phyloP scores from a whole-genome alignment of 2,888 invertebrate species.

The Lithophane socia region DNA sequence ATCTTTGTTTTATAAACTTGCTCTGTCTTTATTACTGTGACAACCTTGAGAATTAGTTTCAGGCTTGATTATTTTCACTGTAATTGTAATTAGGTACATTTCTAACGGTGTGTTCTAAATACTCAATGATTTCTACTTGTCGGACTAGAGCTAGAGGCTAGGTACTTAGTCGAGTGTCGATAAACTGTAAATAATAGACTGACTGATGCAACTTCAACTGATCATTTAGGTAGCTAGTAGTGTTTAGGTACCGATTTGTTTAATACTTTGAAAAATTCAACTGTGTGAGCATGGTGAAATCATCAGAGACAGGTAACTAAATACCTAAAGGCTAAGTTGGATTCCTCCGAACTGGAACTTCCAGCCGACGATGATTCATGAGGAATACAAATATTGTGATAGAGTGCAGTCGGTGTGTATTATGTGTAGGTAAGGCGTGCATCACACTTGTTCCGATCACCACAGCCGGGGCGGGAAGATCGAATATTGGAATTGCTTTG shows the following conservation, averaged over 20 bases:
- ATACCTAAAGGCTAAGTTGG: constrained; percentile 5
- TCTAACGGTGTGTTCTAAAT: constrained; percentile 63
- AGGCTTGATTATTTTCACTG: constrained; percentile 66
- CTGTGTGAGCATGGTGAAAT: not conserved
- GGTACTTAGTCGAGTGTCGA: constrained; percentile 16
- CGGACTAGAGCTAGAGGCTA: constrained; percentile 23
- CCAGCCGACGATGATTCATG: constrained; percentile 6
- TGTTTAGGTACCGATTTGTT: no score
- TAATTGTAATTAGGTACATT: constrained; percentile 67
- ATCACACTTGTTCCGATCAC: not conserved
- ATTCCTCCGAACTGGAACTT: not conserved
- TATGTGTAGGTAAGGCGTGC: not conserved
- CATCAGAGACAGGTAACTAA: constrained; percentile 8
- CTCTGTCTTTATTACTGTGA: constrained; percentile 7
- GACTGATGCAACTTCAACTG: not conserved
- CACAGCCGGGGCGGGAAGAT: not conserved
- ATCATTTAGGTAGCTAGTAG: not conserved
- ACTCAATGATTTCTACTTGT: constrained; percentile 29
- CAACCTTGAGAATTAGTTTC: constrained; percentile 67
- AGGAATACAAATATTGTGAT: constrained; percentile 2
- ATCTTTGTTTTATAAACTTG: constrained; percentile 42
- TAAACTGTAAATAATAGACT: constrained; percentile 24
- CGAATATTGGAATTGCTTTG: not conserved
- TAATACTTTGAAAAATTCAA: not conserved
- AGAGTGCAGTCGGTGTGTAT: not conserved